phyloP scores from a whole-genome alignment of 37 sponge, comb jelly and placozoan species.

The Eunapius fragilis region DNA sequence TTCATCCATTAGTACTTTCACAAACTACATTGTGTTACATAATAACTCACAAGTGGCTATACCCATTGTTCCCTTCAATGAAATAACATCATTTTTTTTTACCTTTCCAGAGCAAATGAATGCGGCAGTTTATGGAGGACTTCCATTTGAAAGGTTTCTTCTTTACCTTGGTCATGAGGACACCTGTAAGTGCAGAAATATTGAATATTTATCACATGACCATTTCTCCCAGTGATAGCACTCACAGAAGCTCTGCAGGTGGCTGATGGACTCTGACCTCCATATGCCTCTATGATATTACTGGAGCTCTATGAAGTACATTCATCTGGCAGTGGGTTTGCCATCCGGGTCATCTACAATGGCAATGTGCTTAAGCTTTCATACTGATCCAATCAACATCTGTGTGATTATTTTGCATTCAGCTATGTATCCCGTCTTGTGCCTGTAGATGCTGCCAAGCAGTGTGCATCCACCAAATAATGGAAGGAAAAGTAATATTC shows the following conservation, averaged over 20 bases:
- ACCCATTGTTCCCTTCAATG: too few species aligned
- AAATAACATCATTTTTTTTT: too few species aligned
- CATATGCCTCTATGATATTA: slow-evolving; percentile 55
- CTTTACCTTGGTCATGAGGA: slow-evolving; percentile 52
- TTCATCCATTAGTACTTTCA: too few species aligned
- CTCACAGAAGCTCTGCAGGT: slow-evolving; percentile 33
- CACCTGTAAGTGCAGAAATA: slow-evolving; percentile 20
- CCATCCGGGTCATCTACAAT: slow-evolving; percentile 39
- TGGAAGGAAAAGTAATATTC: neutral
- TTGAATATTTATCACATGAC: neutral
- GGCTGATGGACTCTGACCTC: slow-evolving; percentile 35
- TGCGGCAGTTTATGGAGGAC: slow-evolving; percentile 3
- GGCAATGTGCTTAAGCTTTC: slow-evolving; percentile 16
- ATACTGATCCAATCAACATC: slow-evolving; percentile 2
- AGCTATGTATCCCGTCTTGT: slow-evolving; percentile 15
- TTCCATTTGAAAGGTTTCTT: slow-evolving; percentile 23
- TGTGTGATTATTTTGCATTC: slow-evolving; percentile 34
- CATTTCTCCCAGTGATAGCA: slow-evolving; percentile 38
- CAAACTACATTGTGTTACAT: too few species aligned
- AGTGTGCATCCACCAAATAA: neutral
- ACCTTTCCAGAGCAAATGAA: slow-evolving; percentile 19
- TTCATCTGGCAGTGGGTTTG: neutral
- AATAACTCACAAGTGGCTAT: too few species aligned
- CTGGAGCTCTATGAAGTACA: slow-evolving; percentile 23
- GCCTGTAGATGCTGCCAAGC: slow-evolving; percentile 10